A percentile compares a stretch with the other conserved stretches of the same genome.
phyloP scores from a whole-genome alignment of 2,113 vertebrate species.

The Labeo catla region DNA sequence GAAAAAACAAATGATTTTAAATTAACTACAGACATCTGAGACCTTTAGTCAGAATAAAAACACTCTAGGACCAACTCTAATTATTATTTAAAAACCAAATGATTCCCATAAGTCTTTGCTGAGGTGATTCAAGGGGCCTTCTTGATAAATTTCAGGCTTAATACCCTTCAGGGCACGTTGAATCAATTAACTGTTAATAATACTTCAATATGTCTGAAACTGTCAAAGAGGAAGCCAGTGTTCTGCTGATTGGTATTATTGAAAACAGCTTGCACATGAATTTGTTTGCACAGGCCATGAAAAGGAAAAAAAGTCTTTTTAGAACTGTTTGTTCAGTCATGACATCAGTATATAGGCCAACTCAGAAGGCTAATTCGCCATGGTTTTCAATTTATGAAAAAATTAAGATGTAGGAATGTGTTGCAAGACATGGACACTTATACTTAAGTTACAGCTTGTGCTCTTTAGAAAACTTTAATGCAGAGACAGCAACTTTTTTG shows the following conservation, averaged over 20 bases:
- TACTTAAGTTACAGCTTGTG: background rate
- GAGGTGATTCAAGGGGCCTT: background rate
- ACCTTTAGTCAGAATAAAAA: background rate
- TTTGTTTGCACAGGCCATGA: background rate
- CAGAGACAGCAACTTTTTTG: background rate
- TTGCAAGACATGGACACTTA: background rate
- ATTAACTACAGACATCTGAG: background rate
- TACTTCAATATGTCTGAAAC: background rate
- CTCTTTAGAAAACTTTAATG: background rate
- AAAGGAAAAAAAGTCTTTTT: background rate
- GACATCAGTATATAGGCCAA: background rate
- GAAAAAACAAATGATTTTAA: background rate
- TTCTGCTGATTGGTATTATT: slow-evolving; percentile 18
- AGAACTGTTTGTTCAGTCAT: background rate
- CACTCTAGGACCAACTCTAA: background rate
- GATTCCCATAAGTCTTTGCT: background rate
- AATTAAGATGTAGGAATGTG: background rate
- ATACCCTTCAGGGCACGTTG: background rate
- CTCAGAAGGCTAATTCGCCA: background rate
- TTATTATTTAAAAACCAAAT: background rate
- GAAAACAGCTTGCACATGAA: background rate
- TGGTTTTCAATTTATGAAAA: background rate
- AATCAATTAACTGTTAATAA: slow-evolving; percentile 9
- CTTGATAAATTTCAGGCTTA: background rate
- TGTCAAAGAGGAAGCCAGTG: slow-evolving; percentile 1